Base-by-base conservation (phyloP, 2,888 invertebrate species). In the Epinotia nisella region DNA sequence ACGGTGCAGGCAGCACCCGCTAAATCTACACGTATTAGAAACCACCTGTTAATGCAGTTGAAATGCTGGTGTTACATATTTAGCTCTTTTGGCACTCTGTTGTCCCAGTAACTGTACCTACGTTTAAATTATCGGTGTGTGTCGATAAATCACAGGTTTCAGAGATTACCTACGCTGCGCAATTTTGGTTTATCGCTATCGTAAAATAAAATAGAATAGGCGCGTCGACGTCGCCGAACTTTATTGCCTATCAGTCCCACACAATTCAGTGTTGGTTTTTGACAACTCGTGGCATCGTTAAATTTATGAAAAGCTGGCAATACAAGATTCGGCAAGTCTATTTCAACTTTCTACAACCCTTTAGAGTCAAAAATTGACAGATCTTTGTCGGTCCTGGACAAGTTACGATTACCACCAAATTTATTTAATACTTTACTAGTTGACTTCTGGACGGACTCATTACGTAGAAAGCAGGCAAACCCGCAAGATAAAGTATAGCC, bases 1-100 rank as follows among this genome's bases (percentile, higher is more conserved):
- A 59, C 62, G 55, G 41, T 61, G 62, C 56, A 41, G 49, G 62
- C 56, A 41, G 49, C 17, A 68, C 51, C 24, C 58, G 73, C 53
- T 69, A 62, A 68, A 41, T 61, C 61, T 58, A 39, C 58, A 66
- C 64, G n/a, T 21, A 69, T 73, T 73, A 69, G 73, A 68, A 24
- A 21, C 13, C 24, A 5, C 41, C 5, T 53, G 73, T 51, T 69
- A 73, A 73, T 73, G 64, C 62, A 35, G 56, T 68, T 68, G 62
- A 68, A 62, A 53, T 15, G n/a, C n/a, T n/a, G 67, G n/a, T 49
- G 51, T 45, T 55, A 24, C n/a, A 19, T 19, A 17, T 58, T 49
- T 11, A n/a, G 4, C 17, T 56, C 71, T 60, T 51, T 51, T 41
- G 58, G 58, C 35, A 29, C 49, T 71, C 29, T 71, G 51, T 49